Evolutionary conservation across 2,888 invertebrate genomes (phyloP).

Genomic region (Cataglyphis albicans): DNA sequence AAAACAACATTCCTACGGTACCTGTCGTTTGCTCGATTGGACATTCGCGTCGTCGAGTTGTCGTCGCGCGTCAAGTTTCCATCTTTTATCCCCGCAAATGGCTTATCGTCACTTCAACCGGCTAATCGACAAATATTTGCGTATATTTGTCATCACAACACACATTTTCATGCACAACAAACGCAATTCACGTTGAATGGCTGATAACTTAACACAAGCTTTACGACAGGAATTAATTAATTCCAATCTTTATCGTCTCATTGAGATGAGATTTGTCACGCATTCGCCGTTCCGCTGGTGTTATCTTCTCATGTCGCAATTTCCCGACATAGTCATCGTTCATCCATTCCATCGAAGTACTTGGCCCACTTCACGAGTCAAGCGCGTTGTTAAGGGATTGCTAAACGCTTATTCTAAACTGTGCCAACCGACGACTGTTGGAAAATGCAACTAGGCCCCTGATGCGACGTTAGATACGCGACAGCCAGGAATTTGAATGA

Average conservation of each 20-base stretch:
- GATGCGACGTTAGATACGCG: slow-evolving; percentile 55
- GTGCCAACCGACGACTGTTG: slow-evolving; percentile 69
- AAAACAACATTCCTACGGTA: slow-evolving; percentile 63
- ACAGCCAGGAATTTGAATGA: slow-evolving; percentile 64
- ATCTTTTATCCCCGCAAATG: slow-evolving; percentile 11
- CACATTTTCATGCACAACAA: background rate
- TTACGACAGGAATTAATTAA: slow-evolving; percentile 40
- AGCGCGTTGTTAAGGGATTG: slow-evolving; percentile 77
- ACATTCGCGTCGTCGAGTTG: slow-evolving; percentile 33
- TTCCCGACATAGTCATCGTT: slow-evolving; percentile 78
- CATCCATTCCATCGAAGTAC: slow-evolving; percentile 81
- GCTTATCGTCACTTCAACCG: background rate
- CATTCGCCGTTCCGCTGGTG: slow-evolving; percentile 32
- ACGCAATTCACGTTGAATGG: background rate
- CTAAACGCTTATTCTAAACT: slow-evolving; percentile 75
- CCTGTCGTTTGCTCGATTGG: slow-evolving; percentile 47
- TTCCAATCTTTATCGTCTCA: slow-evolving; percentile 19
- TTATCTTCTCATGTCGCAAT: slow-evolving; percentile 75
- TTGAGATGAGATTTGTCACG: slow-evolving; percentile 39
- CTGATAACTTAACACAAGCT: background rate
- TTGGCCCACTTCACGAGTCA: slow-evolving; percentile 83
- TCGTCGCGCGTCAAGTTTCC: slow-evolving; percentile 23
- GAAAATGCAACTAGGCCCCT: slow-evolving; percentile 62
- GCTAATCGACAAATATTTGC: slow-evolving; percentile 15
- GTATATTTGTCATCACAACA: slow-evolving; percentile 38